Base-by-base conservation (phyloP, 2,113 vertebrate species). In the Heteronetta atricapilla region DNA sequence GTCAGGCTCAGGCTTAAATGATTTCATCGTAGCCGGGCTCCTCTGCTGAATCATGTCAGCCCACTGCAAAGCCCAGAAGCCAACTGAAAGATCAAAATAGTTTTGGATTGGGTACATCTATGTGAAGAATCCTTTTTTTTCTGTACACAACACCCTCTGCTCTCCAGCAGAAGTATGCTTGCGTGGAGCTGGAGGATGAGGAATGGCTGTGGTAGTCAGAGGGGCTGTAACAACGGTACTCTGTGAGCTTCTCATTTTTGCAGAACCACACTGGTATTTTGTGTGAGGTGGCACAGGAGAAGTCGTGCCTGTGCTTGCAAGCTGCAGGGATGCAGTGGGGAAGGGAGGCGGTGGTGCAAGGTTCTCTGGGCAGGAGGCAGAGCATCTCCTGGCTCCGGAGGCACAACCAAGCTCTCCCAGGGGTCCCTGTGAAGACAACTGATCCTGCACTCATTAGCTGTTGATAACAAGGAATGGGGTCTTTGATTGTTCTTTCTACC, bases 141-240 rank as follows among this genome's bases (percentile, higher is more conserved):
- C 68, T 34, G 78, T 40, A 44, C 34, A 48, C 17, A 52, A 29
- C 31, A 34, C 8, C 5, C 15, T 67, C 42, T 79, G 53, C 38
- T 85, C 64, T 52, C 59, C 28, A 8, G 8, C 9, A 16, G 46
- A 22, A 28, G 34, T 1, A 14, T 26, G 19, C 38, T 56, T 36
- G 38, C 25, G 2, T 17, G 25, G 34, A 38, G 36, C 33, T 81
- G 16, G 58, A 55, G 40, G 40, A 50, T 50, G 18, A 62, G 17
- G 36, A 91, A 67, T 68, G 46, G n/a, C 3, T 10, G 3, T 33
- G 44, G 33, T 56, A 96, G 60, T 31, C 82, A 88, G 36, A 73
- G 31, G 17, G 33, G 13, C 40, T 72, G 31, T 44, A 36, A 78
- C 55, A 52, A 3, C 0, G 0, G 42, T 52, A 42, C 5, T 17